Evolutionary conservation across 2,797 vertebrate genomes (phyloP).

Genomic region (Paguma larvata): DNA sequence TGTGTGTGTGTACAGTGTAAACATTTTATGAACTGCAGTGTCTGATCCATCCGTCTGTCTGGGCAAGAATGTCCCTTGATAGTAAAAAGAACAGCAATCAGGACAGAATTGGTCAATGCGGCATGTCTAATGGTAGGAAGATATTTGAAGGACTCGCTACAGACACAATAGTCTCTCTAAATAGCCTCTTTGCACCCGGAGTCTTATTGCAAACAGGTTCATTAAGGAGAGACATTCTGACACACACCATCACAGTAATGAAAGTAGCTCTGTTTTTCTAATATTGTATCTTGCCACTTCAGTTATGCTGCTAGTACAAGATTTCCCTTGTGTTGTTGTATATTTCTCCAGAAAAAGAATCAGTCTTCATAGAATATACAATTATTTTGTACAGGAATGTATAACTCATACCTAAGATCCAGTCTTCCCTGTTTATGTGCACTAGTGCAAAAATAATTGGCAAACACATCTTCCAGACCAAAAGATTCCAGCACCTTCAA

Average conservation of each 20-base stretch:
- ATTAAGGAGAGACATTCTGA: constrained; percentile 93
- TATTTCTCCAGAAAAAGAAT: constrained; percentile 92
- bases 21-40: constrained; percentile 93
- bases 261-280: constrained; percentile 93
- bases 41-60: constrained; percentile 93
- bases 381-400: constrained; percentile 92
- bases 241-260: constrained; percentile 93
- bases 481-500: constrained; percentile 86
- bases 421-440: constrained; percentile 89
- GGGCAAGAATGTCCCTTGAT: constrained; percentile 91
- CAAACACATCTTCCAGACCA: constrained; percentile 88
- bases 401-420: constrained; percentile 91
- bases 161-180: constrained; percentile 93
- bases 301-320: constrained; percentile 92
- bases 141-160: constrained; percentile 92
- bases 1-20: constrained; percentile 90
- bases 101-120: constrained; percentile 93
- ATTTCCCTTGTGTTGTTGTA: constrained; percentile 93
- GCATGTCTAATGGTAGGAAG: constrained; percentile 94
- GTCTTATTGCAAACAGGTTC: constrained; percentile 94
- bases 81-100: constrained; percentile 92
- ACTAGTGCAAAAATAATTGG: constrained; percentile 91
- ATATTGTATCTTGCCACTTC: constrained; percentile 93
- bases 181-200: constrained; percentile 93
- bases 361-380: constrained; percentile 93